A percentile compares a stretch with the other conserved stretches of the same genome.
These are phyloP conservation scores for Dipodomys stephensi DNA, from an alignment of 2,113 vertebrate species.

Conservation along the genomic window DNA sequence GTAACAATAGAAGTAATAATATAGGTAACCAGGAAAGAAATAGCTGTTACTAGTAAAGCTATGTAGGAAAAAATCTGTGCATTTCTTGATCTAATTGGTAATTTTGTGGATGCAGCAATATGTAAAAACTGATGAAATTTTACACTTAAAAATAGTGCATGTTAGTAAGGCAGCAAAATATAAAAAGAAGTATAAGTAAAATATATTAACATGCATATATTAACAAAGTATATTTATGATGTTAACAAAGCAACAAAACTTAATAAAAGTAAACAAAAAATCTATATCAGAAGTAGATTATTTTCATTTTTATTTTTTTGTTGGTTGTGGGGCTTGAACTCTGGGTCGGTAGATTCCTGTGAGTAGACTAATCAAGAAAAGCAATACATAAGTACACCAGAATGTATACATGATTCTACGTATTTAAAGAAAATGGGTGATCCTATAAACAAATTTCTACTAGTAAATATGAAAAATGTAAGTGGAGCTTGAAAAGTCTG, in stretches of 20 bases:
- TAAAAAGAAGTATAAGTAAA: background rate
- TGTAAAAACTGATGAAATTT: background rate
- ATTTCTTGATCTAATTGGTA: background rate
- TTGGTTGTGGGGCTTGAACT: too few species aligned
- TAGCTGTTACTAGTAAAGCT: background rate
- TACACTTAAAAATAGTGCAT: background rate
- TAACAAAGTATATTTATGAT: background rate
- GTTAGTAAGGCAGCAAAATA: background rate
- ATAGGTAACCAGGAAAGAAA: background rate
- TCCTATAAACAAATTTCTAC: background rate
- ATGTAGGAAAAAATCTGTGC: background rate
- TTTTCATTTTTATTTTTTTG: too few species aligned
- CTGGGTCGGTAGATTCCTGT: background rate
- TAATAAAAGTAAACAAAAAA: background rate
- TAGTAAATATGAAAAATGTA: background rate
- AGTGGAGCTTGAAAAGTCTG: background rate
- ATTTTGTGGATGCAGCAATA: background rate
- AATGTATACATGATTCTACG: background rate
- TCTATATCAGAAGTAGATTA: background rate
- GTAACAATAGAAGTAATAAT: background rate
- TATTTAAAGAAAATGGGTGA: background rate
- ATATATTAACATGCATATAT: background rate
- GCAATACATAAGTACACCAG: background rate
- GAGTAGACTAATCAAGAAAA: background rate
- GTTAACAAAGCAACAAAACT: background rate